A percentile compares a stretch with the other conserved stretches of the same genome.
Evolutionary conservation across 1,140 invertebrate species (phyloP).

Genomic region (Macrocentrus cingulum): DNA sequence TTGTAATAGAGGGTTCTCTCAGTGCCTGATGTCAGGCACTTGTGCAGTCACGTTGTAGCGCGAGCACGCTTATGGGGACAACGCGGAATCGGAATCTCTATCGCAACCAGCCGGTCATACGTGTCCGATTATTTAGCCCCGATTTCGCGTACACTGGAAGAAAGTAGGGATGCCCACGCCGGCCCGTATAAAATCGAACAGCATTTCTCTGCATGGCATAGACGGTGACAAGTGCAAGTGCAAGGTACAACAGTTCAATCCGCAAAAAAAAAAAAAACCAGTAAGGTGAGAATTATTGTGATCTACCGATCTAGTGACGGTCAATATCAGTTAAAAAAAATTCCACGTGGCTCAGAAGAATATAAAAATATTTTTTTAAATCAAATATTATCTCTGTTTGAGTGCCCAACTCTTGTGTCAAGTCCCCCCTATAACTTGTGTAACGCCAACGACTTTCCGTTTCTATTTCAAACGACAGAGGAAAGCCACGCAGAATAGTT

Average conservation of each 20-base stretch:
- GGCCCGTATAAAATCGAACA: constrained; percentile 22
- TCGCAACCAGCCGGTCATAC: constrained; percentile 11
- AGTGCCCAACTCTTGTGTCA: too few species aligned
- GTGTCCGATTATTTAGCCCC: constrained; percentile 1
- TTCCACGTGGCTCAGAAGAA: too few species aligned
- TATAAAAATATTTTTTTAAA: too few species aligned
- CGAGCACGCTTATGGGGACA: constrained; percentile 7
- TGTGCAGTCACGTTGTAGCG: constrained; percentile 1
- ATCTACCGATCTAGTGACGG: too few species aligned
- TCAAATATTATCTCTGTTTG: too few species aligned
- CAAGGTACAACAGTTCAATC: not conserved
- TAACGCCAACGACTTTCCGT: too few species aligned
- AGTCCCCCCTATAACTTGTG: too few species aligned
- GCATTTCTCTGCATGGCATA: not conserved
- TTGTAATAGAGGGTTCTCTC: too few species aligned
- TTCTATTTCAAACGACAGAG: not conserved
- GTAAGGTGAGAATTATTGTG: constrained; percentile 7
- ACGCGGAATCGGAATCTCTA: constrained; percentile 17
- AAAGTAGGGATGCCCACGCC: constrained; percentile 9
- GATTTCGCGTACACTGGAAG: not conserved
- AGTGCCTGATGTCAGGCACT: not conserved
- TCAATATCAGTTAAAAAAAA: too few species aligned
- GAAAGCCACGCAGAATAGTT: not conserved
- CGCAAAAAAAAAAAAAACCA: too few species aligned
- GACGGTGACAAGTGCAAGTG: constrained; percentile 24